phyloP scores from a whole-genome alignment of 2,797 vertebrate genomes.

The Molossus molossus region DNA sequence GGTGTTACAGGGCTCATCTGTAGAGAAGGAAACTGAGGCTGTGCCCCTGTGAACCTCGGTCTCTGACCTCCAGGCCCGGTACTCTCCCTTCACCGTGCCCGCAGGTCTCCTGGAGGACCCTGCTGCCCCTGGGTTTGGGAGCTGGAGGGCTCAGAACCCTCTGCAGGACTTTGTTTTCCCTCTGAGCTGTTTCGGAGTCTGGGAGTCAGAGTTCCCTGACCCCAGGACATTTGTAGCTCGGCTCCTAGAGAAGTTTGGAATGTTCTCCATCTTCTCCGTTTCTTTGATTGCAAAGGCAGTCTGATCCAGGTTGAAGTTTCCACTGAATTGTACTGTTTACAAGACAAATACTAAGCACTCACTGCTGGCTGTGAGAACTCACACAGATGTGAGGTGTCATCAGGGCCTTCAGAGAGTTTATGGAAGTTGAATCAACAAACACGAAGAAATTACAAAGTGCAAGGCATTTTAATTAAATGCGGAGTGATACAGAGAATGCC shows the following conservation, averaged over 20 bases:
- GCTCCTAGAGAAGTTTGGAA: conserved; percentile 22
- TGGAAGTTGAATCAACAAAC: background rate
- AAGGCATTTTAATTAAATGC: conserved; percentile 57
- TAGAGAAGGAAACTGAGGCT: conserved; percentile 21
- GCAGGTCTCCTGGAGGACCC: background rate
- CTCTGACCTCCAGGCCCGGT: background rate
- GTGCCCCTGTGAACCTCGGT: background rate
- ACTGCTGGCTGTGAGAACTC: background rate
- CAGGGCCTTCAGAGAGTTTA: conserved; percentile 8
- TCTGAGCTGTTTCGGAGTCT: background rate
- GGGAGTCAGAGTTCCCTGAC: background rate
- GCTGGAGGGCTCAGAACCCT: background rate
- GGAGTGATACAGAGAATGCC: background rate
- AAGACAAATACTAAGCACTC: background rate
- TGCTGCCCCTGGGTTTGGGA: background rate
- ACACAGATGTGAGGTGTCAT: background rate
- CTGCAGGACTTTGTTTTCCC: background rate
- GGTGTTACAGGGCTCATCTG: background rate
- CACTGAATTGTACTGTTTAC: conserved; percentile 47
- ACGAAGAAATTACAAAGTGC: background rate
- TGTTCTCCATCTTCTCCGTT: conserved; percentile 24
- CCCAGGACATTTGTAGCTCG: conserved; percentile 22
- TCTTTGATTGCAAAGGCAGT: conserved; percentile 40
- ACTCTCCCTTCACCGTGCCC: too few species aligned
- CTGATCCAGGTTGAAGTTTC: conserved; percentile 36